Evolutionary conservation across 2,113 vertebrate species (phyloP).

Genomic region (Serilophus lunatus): DNA sequence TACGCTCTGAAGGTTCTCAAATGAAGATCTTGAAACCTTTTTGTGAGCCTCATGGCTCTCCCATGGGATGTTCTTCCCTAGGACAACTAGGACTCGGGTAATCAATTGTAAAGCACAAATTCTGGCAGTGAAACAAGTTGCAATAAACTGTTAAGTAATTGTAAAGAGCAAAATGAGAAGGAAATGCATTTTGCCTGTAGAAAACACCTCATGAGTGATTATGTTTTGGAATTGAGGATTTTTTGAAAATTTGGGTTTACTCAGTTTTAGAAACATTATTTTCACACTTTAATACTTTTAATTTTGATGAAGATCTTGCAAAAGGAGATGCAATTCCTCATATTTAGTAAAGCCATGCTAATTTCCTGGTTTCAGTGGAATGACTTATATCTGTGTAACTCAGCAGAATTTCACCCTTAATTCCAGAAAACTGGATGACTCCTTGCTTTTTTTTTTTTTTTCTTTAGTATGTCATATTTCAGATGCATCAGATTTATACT

Average conservation of each 20-base stretch:
- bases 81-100: not conserved
- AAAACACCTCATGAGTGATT: not conserved
- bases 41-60: not conserved
- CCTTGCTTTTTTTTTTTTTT: not conserved
- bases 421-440: not conserved
- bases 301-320: not conserved
- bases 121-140: not conserved
- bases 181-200: not conserved
- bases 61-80: not conserved
- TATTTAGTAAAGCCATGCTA: not conserved
- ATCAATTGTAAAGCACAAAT: not conserved
- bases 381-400: not conserved
- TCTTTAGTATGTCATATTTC: not conserved
- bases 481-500: not conserved
- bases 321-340: not conserved
- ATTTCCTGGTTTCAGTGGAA: not conserved
- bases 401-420: not conserved
- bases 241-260: not conserved
- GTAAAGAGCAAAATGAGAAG: not conserved
- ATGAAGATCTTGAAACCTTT: not conserved
- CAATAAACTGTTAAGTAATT: not conserved
- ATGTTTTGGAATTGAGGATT: not conserved
- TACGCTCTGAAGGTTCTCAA: not conserved
- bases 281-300: not conserved
- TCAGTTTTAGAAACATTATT: not conserved